Evolutionary conservation across 1,140 invertebrate species (phyloP).

Genomic region (Ips nitidus): DNA sequence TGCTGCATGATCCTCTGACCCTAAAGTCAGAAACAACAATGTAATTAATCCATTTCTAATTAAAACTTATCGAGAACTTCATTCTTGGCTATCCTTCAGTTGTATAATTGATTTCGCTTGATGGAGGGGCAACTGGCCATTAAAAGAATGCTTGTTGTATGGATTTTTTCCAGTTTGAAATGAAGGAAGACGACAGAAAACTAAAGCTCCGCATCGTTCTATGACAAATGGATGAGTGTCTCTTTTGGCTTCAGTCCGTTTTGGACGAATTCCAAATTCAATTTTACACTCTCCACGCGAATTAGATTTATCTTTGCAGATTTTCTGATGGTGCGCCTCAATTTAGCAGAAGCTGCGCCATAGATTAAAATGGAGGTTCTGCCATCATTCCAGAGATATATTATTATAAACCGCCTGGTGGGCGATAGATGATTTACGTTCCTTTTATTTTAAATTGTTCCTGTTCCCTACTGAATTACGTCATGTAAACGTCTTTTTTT

Average conservation of each 20-base stretch:
- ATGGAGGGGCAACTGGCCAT: no score
- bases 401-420: slow-evolving; percentile 24
- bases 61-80: no score
- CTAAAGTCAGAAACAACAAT: no score
- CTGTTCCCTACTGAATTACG: no score
- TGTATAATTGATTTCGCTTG: no score
- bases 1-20: no score
- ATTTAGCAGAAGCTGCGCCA: slow-evolving; percentile 33
- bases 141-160: no score
- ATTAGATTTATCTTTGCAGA: slow-evolving; percentile 42
- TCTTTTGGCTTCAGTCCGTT: slow-evolving; percentile 32
- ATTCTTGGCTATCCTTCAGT: no score
- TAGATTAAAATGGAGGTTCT: neutral
- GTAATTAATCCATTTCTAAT: no score
- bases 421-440: slow-evolving; percentile 22
- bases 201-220: neutral
- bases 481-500: no score
- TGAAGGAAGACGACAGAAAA: no score
- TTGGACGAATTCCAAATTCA: slow-evolving; percentile 40
- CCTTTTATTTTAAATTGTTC: slow-evolving; percentile 6
- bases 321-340: slow-evolving; percentile 35
- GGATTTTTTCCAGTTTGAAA: no score
- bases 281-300: slow-evolving; percentile 42
- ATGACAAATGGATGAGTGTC: slow-evolving; percentile 37
- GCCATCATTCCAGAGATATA: slow-evolving; percentile 19